These are phyloP conservation scores for Caerostris extrusa DNA, from an alignment of 1,140 invertebrate species.

Conservation along the genomic window DNA sequence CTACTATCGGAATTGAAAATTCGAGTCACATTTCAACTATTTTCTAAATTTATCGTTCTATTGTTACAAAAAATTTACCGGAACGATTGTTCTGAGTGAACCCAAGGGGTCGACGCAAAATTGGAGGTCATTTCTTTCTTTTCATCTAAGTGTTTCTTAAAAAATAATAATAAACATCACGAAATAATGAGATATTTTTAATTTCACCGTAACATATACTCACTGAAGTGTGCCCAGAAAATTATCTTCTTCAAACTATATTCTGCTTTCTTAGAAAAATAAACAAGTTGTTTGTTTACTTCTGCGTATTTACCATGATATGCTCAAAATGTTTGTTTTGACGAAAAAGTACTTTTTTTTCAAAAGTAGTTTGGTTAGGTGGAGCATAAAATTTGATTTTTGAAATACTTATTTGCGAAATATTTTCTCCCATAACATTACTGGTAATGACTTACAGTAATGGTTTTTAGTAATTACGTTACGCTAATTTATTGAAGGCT, in stretches of 20 bases:
- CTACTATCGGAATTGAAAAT: neutral
- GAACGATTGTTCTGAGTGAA: slow-evolving; percentile 2
- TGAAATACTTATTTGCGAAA: neutral
- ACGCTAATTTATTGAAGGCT: too few species aligned
- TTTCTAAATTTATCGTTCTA: slow-evolving; percentile 44
- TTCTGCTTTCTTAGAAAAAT: too few species aligned
- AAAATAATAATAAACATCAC: neutral
- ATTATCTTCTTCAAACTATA: neutral
- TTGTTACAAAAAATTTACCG: slow-evolving; percentile 15
- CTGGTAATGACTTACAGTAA: too few species aligned
- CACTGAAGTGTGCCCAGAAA: slow-evolving; percentile 19
- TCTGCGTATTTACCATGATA: too few species aligned
- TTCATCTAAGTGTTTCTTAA: neutral
- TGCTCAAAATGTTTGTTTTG: neutral
- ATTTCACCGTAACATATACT: neutral
- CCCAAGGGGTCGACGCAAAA: neutral
- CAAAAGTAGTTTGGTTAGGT: neutral
- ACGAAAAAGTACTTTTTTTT: neutral
- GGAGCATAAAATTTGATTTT: neutral
- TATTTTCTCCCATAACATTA: too few species aligned
- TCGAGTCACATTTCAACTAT: neutral
- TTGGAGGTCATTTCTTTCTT: slow-evolving; percentile 35
- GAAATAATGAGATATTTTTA: neutral
- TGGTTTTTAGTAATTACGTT: too few species aligned
- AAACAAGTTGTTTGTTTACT: too few species aligned